These are phyloP conservation scores for Anaspis maculata DNA, from an alignment of 2,888 invertebrate genomes.

Conservation along the genomic window DNA sequence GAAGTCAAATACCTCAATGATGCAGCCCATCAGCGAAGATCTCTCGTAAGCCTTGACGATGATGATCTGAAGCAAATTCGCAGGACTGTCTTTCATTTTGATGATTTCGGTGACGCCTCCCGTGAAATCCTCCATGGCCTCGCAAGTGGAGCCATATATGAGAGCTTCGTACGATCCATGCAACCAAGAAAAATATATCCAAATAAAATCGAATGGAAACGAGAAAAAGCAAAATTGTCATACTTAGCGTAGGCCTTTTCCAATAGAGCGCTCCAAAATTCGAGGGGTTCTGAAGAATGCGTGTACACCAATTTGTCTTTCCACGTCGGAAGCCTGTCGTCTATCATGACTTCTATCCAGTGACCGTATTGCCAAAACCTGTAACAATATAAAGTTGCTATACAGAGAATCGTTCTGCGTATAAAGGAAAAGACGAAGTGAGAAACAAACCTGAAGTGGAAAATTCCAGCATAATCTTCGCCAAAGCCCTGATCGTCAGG, in stretches of 20 bases:
- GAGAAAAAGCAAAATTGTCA: slow-evolving; percentile 12
- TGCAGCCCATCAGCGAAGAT: slow-evolving; percentile 91
- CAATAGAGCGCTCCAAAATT: slow-evolving; percentile 89
- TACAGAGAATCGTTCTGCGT: slow-evolving; percentile 9
- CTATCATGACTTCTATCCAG: slow-evolving; percentile 88
- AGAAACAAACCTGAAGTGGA: slow-evolving; percentile 69
- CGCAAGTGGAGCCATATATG: slow-evolving; percentile 91
- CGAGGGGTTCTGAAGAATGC: slow-evolving; percentile 73
- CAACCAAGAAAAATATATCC: slow-evolving; percentile 17
- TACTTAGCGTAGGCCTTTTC: slow-evolving; percentile 92
- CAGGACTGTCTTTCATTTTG: slow-evolving; percentile 69
- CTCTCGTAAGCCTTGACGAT: slow-evolving; percentile 85
- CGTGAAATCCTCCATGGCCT: slow-evolving; percentile 98
- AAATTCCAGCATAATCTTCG: slow-evolving; percentile 86
- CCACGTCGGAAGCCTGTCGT: slow-evolving; percentile 81
- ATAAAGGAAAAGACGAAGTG: neutral
- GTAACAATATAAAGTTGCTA: slow-evolving; percentile 11
- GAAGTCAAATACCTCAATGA: slow-evolving; percentile 71
- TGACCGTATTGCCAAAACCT: slow-evolving; percentile 90
- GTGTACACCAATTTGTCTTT: slow-evolving; percentile 75
- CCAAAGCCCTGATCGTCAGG: slow-evolving; percentile 89
- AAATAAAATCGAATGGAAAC: neutral
- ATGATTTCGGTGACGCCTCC: slow-evolving; percentile 81
- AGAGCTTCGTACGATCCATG: slow-evolving; percentile 21
- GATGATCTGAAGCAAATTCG: slow-evolving; percentile 80